These are phyloP conservation scores for Percopsis omiscomaycus DNA, from an alignment of 2,797 vertebrate species.

Conservation along the genomic window DNA sequence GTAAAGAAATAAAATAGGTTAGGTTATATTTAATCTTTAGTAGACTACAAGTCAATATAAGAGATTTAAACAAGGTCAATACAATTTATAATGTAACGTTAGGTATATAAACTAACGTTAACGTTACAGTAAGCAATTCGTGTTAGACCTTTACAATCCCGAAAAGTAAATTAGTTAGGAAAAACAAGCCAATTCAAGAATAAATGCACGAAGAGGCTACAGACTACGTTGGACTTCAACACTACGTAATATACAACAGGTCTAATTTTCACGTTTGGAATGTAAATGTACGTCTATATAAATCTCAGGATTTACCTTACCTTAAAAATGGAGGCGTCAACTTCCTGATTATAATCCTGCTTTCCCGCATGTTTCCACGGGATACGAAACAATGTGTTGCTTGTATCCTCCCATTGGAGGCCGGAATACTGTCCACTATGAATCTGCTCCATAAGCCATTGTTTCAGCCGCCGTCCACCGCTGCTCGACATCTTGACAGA, in stretches of 20 bases:
- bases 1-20: not conserved
- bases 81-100: too few species aligned
- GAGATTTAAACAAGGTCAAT: too few species aligned
- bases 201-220: too few species aligned
- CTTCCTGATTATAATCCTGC: conserved; percentile 98
- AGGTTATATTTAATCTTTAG: not conserved
- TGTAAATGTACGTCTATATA: not conserved
- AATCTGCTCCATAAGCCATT: conserved; percentile 97
- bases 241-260: too few species aligned
- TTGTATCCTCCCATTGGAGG: conserved; percentile 92
- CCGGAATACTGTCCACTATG: conserved; percentile 88
- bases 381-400: conserved; percentile 90
- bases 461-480: conserved; percentile 89
- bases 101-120: too few species aligned
- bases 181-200: too few species aligned
- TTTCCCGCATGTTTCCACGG: conserved; percentile 98
- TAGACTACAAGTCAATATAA: not conserved
- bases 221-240: too few species aligned
- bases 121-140: too few species aligned
- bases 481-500: conserved; percentile 80
- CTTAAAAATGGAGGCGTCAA: conserved; percentile 98
- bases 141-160: too few species aligned
- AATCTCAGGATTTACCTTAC: conserved; percentile 62
- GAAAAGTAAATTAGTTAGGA: too few species aligned
- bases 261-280: too few species aligned